phyloP scores from a whole-genome alignment of 2,888 invertebrate species.

The Crocallis elinguaria region DNA sequence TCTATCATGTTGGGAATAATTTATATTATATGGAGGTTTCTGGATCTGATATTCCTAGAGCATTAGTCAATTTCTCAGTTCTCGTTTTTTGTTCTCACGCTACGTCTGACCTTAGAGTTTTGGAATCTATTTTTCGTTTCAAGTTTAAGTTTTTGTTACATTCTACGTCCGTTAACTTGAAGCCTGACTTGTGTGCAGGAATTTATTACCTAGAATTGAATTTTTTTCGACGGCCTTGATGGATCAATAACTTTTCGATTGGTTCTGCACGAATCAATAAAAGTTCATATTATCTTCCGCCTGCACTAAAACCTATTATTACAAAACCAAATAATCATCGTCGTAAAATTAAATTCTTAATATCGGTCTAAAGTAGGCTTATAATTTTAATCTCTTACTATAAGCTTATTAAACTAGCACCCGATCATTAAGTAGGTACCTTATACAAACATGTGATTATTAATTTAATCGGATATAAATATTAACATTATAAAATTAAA shows the following conservation, averaged over 20 bases:
- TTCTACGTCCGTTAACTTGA: background rate
- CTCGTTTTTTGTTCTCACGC: conserved; percentile 39
- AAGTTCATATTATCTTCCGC: conserved; percentile 23
- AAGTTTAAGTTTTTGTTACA: conserved; percentile 24
- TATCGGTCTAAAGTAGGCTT: conserved; percentile 22
- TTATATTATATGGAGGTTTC: conserved; percentile 8
- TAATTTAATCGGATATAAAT: conserved; percentile 62
- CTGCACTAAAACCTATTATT: conserved; percentile 16
- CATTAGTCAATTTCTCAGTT: conserved; percentile 38
- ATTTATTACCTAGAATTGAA: background rate
- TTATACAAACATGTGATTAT: conserved; percentile 58
- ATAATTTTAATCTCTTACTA: conserved; percentile 44
- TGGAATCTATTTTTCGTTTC: conserved; percentile 31
- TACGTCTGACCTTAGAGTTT: conserved; percentile 31
- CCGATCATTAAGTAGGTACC: conserved; percentile 49
- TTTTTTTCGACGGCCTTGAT: conserved; percentile 31
- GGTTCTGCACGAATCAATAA: conserved; percentile 39
- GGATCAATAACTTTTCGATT: conserved; percentile 31
- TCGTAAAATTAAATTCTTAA: conserved; percentile 9
- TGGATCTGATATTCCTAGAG: conserved; percentile 27
- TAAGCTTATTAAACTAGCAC: conserved; percentile 49
- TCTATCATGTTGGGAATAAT: conserved; percentile 17
- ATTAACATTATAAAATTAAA: conserved; percentile 68
- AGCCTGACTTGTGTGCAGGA: background rate
- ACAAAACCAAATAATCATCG: conserved; percentile 18